Base-by-base conservation (phyloP, 2,888 invertebrate species). In the Erebia aethiops region DNA sequence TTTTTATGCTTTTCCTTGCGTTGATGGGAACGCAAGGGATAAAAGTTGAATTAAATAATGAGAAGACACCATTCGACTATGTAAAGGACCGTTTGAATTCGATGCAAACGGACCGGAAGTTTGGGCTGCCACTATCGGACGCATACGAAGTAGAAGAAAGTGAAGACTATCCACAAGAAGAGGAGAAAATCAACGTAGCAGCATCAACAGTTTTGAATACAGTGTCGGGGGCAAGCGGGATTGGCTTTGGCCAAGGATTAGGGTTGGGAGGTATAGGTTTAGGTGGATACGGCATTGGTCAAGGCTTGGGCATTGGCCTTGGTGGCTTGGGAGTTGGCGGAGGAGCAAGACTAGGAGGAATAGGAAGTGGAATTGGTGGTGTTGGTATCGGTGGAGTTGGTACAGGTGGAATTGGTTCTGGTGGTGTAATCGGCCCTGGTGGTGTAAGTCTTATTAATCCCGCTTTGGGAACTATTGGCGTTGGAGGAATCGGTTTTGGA, bases 81-180 rank as follows among this genome's bases (percentile, higher is more conserved):
- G 91, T 93, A 69, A 90, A 87, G 73, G 90, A 90, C 74, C 85
- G 87, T 3, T 81, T 93, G 77, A 89, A 92, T 73, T 77, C 86
- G 14, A 82, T 92, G 41, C 82, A 85, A 13, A 82, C 83, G 21
- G 90, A 93, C 70, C 73, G 78, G 10, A 86, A 79, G 72, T 79
- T 86, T 73, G 93, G 92, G 79, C 64, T 91, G 74, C 92, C 92
- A 35, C 69, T 91, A 54, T 90, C 94, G 1, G 90, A 85, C 70
- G 94, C 94, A 52, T 95, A 95, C 78, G 94, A 94, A 85, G 94
- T 95, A 54, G 94, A 94, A 82, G 94, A 95, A 86, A 94, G 94
- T 82, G 93, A 89, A 72, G 95, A 95, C 79, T 95, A 94, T 79
- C 94, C 95, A 14, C 93, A 92, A 72, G 82, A 87, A 26, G 49